Percentiles rank a stretch among this genome's conserved stretches.
phyloP scores from a whole-genome alignment of 2,888 invertebrate genomes.

The Arge pagana region DNA sequence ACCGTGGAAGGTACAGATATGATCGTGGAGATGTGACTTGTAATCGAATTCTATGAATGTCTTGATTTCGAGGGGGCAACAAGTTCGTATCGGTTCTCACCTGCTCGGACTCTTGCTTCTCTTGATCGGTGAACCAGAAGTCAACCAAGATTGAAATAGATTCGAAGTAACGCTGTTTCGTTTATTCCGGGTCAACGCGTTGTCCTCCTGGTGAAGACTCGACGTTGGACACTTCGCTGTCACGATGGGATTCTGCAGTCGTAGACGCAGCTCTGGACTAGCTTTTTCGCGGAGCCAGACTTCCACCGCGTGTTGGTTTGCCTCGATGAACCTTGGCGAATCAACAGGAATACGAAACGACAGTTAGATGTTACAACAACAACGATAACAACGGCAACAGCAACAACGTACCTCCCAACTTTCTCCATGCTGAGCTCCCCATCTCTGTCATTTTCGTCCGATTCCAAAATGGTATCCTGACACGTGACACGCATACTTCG shows the following conservation, averaged over 20 bases:
- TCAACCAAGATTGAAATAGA: conserved; percentile 83
- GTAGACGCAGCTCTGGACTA: conserved; percentile 67
- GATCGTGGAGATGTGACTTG: too few relatives aligned
- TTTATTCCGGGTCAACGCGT: conserved; percentile 46
- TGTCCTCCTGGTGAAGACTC: conserved; percentile 60
- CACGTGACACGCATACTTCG: conserved; percentile 45
- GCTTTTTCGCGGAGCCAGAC: conserved; percentile 80
- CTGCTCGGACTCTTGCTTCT: conserved; percentile 58
- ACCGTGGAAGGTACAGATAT: too few relatives aligned
- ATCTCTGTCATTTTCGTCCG: conserved; percentile 48
- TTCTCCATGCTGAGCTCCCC: conserved; percentile 50
- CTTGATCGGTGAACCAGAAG: conserved; percentile 74
- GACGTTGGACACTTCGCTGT: conserved; percentile 46
- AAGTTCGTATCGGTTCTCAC: conserved; percentile 36
- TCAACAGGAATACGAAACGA: too few relatives aligned
- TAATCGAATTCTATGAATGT: too few relatives aligned
- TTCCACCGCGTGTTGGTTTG: conserved; percentile 73
- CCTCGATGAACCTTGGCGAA: conserved; percentile 59
- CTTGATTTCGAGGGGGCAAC: too few relatives aligned
- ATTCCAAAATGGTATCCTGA: conserved; percentile 47
- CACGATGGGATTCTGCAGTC: conserved; percentile 58
- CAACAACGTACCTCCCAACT: conserved; percentile 49
- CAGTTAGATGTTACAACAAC: too few relatives aligned
- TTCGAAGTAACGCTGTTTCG: conserved; percentile 81
- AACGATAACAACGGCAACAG: too few relatives aligned